Conservation (phyloP, 2,113 vertebrate species). For the Microtus oregoni region DNA sequence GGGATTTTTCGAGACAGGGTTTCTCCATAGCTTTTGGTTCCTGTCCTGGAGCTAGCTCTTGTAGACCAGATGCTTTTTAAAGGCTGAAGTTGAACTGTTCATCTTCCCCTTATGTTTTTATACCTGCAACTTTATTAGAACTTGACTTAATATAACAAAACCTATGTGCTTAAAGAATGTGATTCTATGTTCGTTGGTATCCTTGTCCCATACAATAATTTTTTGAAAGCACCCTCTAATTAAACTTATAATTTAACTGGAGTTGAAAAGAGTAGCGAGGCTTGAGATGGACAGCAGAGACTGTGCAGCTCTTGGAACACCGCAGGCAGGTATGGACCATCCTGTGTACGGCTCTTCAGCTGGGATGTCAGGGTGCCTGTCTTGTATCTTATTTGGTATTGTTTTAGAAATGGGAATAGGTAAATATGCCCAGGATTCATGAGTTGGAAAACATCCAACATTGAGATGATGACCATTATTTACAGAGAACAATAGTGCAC, state of each 20-base stretch:
- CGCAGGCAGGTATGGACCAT: background rate
- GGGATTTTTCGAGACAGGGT: too few species aligned
- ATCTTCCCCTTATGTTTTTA: background rate
- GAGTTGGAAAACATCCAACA: background rate
- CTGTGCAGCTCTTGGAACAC: background rate
- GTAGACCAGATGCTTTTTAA: slow-evolving; percentile 42
- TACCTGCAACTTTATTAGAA: background rate
- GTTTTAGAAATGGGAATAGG: background rate
- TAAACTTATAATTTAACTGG: background rate
- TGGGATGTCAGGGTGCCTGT: background rate
- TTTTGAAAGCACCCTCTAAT: background rate
- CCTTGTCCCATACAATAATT: background rate
- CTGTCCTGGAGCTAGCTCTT: too few species aligned
- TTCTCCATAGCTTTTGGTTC: too few species aligned
- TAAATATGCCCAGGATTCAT: background rate
- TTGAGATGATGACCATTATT: background rate
- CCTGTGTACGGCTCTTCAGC: background rate
- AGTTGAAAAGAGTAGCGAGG: background rate
- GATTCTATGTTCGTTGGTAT: background rate
- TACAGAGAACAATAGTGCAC: background rate
- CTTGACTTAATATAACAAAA: slow-evolving; percentile 11
- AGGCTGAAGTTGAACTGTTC: background rate
- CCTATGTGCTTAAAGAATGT: background rate
- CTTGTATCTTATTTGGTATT: background rate
- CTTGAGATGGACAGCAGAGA: background rate